These are phyloP conservation scores for Australoheros facetus DNA, from an alignment of 2,797 vertebrate genomes.

Conservation along the genomic window DNA sequence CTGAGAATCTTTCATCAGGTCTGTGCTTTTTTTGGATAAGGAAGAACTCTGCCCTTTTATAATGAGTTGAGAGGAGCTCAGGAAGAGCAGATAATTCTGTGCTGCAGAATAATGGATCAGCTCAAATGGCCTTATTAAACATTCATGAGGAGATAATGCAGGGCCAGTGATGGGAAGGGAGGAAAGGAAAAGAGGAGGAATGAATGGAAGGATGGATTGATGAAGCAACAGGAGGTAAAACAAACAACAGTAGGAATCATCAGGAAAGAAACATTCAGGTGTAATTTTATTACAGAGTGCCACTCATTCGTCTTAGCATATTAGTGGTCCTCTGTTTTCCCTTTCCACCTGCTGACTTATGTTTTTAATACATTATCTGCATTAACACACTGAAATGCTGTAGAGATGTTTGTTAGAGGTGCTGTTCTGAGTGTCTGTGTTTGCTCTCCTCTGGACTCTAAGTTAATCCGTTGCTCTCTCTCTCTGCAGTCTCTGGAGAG, in stretches of 20 bases:
- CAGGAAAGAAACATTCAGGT: slow-evolving; percentile 22
- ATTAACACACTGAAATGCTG: not conserved
- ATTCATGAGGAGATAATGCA: slow-evolving; percentile 78
- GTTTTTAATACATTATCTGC: not conserved
- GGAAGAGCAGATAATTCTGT: slow-evolving; percentile 67
- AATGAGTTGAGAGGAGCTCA: slow-evolving; percentile 67
- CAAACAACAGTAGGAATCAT: slow-evolving; percentile 29
- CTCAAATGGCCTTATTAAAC: slow-evolving; percentile 78
- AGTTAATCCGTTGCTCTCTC: slow-evolving; percentile 32
- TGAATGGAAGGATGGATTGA: slow-evolving; percentile 24
- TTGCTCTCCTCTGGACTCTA: not conserved
- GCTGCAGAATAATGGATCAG: slow-evolving; percentile 70
- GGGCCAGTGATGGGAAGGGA: slow-evolving; percentile 42
- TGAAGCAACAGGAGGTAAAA: not conserved
- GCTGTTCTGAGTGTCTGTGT: not conserved
- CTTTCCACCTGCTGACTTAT: not conserved
- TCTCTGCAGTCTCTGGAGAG: slow-evolving; percentile 93
- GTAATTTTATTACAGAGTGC: slow-evolving; percentile 1
- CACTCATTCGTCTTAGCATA: not conserved
- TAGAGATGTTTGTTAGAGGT: not conserved
- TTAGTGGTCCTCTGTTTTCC: not conserved
- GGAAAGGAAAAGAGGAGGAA: slow-evolving; percentile 7
- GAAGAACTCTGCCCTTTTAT: slow-evolving; percentile 59
- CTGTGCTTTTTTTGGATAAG: slow-evolving; percentile 30
- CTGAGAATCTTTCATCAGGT: slow-evolving; percentile 34